These are phyloP conservation scores for Drosophila lacertosa DNA, from an alignment of 1,140 invertebrate genomes.

Conservation along the genomic window DNA sequence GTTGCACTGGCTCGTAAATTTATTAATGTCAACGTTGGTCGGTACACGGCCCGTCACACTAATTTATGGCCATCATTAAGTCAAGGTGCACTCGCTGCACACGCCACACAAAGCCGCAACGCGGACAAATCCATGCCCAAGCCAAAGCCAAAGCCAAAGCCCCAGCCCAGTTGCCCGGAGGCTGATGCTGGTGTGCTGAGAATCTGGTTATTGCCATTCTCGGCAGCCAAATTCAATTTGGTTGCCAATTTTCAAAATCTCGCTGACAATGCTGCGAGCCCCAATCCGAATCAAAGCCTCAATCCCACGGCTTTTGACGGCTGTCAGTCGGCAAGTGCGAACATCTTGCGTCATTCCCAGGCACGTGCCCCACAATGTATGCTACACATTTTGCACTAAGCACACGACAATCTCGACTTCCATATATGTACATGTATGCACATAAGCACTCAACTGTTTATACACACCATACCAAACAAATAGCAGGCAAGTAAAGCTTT, in stretches of 20 bases:
- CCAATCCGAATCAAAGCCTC: constrained; percentile 1
- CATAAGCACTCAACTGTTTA: background rate
- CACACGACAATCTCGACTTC: background rate
- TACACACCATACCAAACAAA: background rate
- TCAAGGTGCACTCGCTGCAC: constrained; percentile 48
- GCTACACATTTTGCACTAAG: constrained; percentile 3
- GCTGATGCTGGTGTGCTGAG: background rate
- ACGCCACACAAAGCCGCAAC: background rate
- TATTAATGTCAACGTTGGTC: constrained; percentile 57
- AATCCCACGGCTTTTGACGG: constrained; percentile 10
- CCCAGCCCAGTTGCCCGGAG: background rate
- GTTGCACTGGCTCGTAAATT: constrained; percentile 54
- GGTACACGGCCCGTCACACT: constrained; percentile 34
- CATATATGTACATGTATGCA: background rate
- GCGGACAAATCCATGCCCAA: background rate
- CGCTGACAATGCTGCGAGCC: background rate
- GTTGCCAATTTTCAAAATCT: constrained; percentile 23
- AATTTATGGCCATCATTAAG: constrained; percentile 61
- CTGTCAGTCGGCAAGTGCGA: background rate
- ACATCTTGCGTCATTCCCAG: constrained; percentile 5
- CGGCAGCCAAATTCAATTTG: constrained; percentile 24
- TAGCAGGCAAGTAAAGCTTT: too few species aligned
- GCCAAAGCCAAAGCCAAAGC: background rate
- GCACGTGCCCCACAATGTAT: constrained; percentile 16
- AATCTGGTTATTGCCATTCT: background rate